Evolutionary conservation across 2,113 vertebrate genomes (phyloP), one percentile per base, ranked within the genome.

Genomic region (Tupaia tana): DNA sequence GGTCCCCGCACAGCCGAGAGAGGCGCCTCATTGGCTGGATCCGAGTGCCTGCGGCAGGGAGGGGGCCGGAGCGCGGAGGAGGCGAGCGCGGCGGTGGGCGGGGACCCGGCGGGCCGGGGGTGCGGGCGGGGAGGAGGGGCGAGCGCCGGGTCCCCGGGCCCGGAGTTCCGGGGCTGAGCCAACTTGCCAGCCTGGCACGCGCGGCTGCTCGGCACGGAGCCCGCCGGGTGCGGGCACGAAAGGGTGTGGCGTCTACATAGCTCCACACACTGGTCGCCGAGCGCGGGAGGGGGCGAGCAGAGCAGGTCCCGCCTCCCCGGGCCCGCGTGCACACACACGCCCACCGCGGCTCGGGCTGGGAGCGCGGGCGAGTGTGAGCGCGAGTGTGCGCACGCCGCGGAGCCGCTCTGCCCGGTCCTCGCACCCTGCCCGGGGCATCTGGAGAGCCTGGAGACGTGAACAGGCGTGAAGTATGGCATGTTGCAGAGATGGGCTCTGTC

Each of bases 391-490:
- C 87, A 93, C 86, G 92, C 95, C 97, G 84, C 82, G 67, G 54
- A 97, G 97, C 96, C 95, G 43, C 96, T 96, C 97, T 95, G 98
- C 97, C 96, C 97, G 96, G 95, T 98, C 95, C 98, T 96, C 83
- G 86, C 96, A 91, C 96, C 96, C 98, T 96, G 99, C 98, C 98
- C 98, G 96, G 97, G 98, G 97, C 99, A 94, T 98, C 97, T 94
- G 96, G 97, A 97, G 98, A 96, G 98, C 90, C 98, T 98, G 98
- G 98, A 98, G 96, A 98, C 99, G 99, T 98, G 98, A 98, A 98
- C 99, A 98, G 98, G 98, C 97, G 98, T 99, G 96, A 99, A 99
- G 99, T 98, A 99, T 99, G 99, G 99, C 99, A 99, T 99, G 97
- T 94, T 93, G 99, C 98, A 98, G 98, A 99, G 98, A 99, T 99